Base-by-base conservation (phyloP, 92 coral and sea anemone species). In the Palythoa heliodiscus region DNA sequence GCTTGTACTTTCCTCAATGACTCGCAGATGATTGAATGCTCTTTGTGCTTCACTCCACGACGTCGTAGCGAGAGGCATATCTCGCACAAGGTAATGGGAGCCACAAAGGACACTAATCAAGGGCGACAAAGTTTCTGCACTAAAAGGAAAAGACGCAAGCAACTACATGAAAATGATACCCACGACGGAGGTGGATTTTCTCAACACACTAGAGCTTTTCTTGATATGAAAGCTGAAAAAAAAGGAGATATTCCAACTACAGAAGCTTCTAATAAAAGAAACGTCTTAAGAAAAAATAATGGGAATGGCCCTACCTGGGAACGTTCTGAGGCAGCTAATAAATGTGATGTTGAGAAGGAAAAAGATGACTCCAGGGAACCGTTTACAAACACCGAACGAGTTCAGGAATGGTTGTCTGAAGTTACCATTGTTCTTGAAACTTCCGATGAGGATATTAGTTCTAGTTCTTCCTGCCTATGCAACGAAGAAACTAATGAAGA, bases 1-100 rank as follows among this genome's bases (percentile, higher is more conserved):
- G 89, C 88, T 24, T 93, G 97, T 61, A 93, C 97, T 43, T 83
- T 93, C 7, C 69, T 74, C 52, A 93, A 93, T 86, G 87, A 91
- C 70, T 87, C 90, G 47, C 89, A 89, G 84, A 82, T 93, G 90
- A 93, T 89, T 53, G 97, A 93, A 76, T 93, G 97, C 71, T 91
- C 93, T 15, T 29, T 93, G 20, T 93, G 97, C 71, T 55, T 93
- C 70, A 93, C 95, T 58, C 97, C 97, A 25, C 86, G 93, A 71
- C 70, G 97, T 52, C 91, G 95, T 16, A 93, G 97, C 77, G 89
- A 90, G 88, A 87, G 97, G 58, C 79, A 61, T 8, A 66, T 83
- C 16, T 63, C 73, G 12, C 88, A 86, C 50, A 66, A 71, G 24
- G 52, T 58, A 74, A 16, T 60, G 20, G 76, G 89, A 2, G 14